phyloP scores from a whole-genome alignment of 2,797 vertebrate genomes.

The Ptychobarbus kaznakovi region DNA sequence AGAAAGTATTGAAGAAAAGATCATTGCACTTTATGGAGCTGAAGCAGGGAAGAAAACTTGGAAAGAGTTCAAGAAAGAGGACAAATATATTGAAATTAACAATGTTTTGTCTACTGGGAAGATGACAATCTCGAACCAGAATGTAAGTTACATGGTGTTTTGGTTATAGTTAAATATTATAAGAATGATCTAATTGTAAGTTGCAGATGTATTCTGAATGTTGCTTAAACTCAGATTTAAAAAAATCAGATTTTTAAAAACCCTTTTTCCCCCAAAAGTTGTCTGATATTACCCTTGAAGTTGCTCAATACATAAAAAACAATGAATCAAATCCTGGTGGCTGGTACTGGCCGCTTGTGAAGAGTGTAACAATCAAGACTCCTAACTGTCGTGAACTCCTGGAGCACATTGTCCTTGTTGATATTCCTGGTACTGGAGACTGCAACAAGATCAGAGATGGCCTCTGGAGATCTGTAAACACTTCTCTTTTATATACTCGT shows the following conservation, averaged over 20 bases:
- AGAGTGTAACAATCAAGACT: constrained; percentile 31
- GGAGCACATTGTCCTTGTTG: constrained; percentile 66
- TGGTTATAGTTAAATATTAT: too few relatives aligned
- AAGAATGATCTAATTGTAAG: too few relatives aligned
- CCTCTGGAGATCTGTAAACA: constrained; percentile 70
- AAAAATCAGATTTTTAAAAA: neutral
- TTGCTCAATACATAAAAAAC: constrained; percentile 55
- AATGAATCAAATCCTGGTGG: neutral
- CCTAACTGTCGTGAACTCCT: constrained; percentile 59
- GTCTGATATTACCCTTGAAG: neutral
- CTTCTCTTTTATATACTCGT: neutral
- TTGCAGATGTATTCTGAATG: too few relatives aligned
- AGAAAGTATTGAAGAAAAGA: too few relatives aligned
- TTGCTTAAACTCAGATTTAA: too few relatives aligned
- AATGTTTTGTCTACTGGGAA: too few relatives aligned
- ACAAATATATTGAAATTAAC: too few relatives aligned
- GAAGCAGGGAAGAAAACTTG: too few relatives aligned
- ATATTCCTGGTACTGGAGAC: constrained; percentile 72
- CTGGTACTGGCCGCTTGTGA: neutral
- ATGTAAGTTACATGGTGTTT: too few relatives aligned
- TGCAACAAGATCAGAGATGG: constrained; percentile 66
- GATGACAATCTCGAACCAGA: too few relatives aligned
- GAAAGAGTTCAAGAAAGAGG: too few relatives aligned
- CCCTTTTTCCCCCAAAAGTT: neutral
- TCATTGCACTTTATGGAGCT: too few relatives aligned